A percentile compares a stretch with the other conserved stretches of the same genome.
phyloP scores from a whole-genome alignment of 2,113 vertebrate species.

The Seriola rivoliana region DNA sequence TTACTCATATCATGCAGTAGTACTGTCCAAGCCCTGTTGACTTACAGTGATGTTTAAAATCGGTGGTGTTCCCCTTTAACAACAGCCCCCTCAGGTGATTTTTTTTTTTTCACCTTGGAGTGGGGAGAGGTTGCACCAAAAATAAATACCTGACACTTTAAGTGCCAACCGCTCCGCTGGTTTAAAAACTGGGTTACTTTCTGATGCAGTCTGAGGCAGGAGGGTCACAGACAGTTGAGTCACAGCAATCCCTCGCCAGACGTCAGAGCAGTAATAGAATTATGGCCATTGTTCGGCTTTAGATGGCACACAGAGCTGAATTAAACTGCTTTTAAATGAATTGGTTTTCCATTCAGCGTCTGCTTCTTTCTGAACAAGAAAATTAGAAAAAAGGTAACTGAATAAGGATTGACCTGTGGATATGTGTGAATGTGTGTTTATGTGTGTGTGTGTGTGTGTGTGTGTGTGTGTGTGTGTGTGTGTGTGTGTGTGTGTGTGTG shows the following conservation, averaged over 20 bases:
- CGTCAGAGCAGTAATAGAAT: conserved; percentile 30
- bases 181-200: conserved; percentile 27
- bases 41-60: background rate
- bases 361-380: background rate
- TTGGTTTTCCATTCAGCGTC: background rate
- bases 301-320: conserved; percentile 4
- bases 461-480: background rate
- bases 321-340: conserved; percentile 1
- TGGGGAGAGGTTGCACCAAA: conserved; percentile 35
- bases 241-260: conserved; percentile 29
- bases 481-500: background rate
- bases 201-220: conserved; percentile 40
- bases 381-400: background rate
- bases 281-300: conserved; percentile 23
- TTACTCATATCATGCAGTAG: no score
- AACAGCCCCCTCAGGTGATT: background rate
- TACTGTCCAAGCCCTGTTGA: no score
- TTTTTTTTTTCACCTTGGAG: background rate
- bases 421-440: background rate
- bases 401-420: conserved; percentile 17
- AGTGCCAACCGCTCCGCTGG: conserved; percentile 4
- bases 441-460: background rate
- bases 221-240: conserved; percentile 47
- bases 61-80: conserved; percentile 6
- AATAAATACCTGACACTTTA: conserved; percentile 30